These are phyloP conservation scores for Ceratothoa steindachneri DNA, from an alignment of 2,888 invertebrate genomes.

Conservation along the genomic window DNA sequence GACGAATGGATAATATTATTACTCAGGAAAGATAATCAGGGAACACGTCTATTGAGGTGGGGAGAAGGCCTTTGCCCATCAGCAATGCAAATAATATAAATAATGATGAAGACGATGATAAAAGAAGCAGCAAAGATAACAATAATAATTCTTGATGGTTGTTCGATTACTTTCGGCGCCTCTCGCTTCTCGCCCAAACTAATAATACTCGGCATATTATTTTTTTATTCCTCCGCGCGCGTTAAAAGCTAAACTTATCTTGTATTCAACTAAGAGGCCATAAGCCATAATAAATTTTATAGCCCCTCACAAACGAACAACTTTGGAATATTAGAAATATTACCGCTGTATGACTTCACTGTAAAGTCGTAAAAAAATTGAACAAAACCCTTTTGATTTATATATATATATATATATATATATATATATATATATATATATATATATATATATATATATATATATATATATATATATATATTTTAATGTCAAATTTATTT, in stretches of 20 bases:
- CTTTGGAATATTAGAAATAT: background rate
- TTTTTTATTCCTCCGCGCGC: background rate
- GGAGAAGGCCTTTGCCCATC: too few relatives aligned
- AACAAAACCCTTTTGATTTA: background rate
- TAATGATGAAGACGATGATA: too few relatives aligned
- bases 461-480: too few relatives aligned
- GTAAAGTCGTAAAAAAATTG: background rate
- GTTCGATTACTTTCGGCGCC: background rate
- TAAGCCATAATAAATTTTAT: background rate
- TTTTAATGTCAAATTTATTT: too few relatives aligned
- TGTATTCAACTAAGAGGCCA: background rate
- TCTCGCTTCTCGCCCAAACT: background rate
- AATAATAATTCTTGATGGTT: background rate
- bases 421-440: background rate
- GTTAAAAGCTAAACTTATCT: background rate
- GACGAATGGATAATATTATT: background rate
- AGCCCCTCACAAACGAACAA: background rate
- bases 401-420: background rate
- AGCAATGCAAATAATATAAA: too few relatives aligned
- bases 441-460: background rate
- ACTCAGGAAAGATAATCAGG: background rate
- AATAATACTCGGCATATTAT: too few relatives aligned
- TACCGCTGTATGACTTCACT: background rate
- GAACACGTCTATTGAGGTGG: too few relatives aligned
- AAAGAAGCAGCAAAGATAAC: too few relatives aligned